phyloP scores from a whole-genome alignment of 2,797 vertebrate genomes.

The Arnoldichthys spilopterus region DNA sequence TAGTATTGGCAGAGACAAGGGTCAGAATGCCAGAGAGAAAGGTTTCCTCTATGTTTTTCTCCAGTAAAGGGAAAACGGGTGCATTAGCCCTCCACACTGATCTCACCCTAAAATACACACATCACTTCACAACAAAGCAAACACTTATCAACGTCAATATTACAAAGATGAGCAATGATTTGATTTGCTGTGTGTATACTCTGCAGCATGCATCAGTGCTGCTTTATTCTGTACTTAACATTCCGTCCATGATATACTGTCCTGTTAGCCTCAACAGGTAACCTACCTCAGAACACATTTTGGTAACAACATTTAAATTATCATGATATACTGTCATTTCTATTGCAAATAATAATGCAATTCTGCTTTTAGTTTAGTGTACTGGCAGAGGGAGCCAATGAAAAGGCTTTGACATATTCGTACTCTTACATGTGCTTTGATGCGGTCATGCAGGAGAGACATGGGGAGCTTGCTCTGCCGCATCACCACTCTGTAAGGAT shows the following conservation, averaged over 20 bases:
- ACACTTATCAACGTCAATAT: too few species aligned
- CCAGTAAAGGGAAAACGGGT: background rate
- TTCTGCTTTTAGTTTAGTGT: background rate
- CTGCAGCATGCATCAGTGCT: background rate
- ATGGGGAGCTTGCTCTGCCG: conserved; percentile 93
- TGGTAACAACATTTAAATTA: background rate
- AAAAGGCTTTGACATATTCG: background rate
- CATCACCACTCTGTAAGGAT: conserved; percentile 96
- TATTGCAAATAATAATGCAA: background rate
- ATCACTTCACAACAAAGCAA: background rate
- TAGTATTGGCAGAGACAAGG: conserved; percentile 38
- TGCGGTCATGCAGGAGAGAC: conserved; percentile 90
- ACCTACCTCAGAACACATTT: background rate
- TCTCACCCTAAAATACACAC: background rate
- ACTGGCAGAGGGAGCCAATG: background rate
- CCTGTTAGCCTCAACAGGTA: background rate
- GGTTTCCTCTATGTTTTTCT: conserved; percentile 4
- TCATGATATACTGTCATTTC: background rate
- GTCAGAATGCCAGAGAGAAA: conserved; percentile 11
- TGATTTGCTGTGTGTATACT: too few species aligned
- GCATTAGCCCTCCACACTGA: background rate
- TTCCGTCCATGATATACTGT: background rate
- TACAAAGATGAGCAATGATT: too few species aligned
- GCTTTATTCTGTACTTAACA: background rate
- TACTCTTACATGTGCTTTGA: conserved; percentile 87